Evolutionary conservation across 35 echinoderm and acorn worm genomes (phyloP).

Genomic region (Eucidaris tribuloides): DNA sequence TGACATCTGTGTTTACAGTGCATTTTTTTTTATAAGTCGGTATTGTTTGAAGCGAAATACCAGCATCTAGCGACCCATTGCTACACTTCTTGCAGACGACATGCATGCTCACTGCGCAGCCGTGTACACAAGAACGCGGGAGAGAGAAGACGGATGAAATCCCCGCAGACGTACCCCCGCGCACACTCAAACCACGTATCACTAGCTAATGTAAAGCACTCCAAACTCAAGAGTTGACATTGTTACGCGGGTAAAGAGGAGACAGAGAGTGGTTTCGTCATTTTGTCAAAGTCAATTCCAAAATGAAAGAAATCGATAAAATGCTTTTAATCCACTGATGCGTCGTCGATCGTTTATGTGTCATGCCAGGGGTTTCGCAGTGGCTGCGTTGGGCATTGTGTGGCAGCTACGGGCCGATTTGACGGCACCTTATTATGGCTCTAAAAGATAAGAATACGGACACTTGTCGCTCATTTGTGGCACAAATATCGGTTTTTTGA

Average conservation of each 20-base stretch:
- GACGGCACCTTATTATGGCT: background rate
- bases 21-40: slow-evolving; percentile 9
- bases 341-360: background rate
- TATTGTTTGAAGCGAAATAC: slow-evolving; percentile 12
- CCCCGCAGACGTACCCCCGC: background rate
- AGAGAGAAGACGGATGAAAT: background rate
- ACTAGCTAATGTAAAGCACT: slow-evolving; percentile 20
- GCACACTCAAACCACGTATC: slow-evolving; percentile 24
- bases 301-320: slow-evolving; percentile 34
- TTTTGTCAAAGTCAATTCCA: slow-evolving; percentile 36
- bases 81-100: background rate
- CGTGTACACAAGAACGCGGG: slow-evolving; percentile 10
- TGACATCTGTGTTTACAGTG: slow-evolving; percentile 18
- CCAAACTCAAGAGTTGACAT: slow-evolving; percentile 29
- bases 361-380: background rate
- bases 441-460: slow-evolving; percentile 7
- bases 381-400: background rate
- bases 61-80: background rate
- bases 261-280: slow-evolving; percentile 30
- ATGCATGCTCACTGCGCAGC: background rate
- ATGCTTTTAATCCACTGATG: slow-evolving; percentile 40
- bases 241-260: slow-evolving; percentile 13
- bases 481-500: background rate
- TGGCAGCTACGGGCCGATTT: background rate
- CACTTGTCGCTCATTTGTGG: slow-evolving; percentile 29